phyloP scores from a whole-genome alignment of 2,113 vertebrate species.

The Marcusenius ussheri region DNA sequence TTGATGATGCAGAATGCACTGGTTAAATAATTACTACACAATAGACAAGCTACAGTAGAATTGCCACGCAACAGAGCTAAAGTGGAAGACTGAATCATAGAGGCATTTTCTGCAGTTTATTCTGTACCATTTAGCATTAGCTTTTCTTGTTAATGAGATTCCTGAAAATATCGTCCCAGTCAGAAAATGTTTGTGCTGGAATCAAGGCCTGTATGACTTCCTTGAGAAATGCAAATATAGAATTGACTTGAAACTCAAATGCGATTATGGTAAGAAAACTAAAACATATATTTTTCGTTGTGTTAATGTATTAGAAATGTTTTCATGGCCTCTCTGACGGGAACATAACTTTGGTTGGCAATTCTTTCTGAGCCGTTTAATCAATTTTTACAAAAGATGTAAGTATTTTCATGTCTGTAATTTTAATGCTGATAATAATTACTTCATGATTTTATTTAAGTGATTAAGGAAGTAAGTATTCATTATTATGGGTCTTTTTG shows the following conservation, averaged over 20 bases:
- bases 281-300: neutral
- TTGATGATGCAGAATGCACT: neutral
- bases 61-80: neutral
- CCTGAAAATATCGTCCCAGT: neutral
- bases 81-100: neutral
- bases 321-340: neutral
- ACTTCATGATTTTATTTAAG: neutral
- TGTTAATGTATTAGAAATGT: neutral
- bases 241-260: neutral
- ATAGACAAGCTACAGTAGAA: neutral
- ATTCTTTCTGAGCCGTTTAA: neutral
- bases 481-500: neutral
- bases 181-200: neutral
- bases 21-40: neutral
- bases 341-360: neutral
- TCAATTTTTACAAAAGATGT: neutral
- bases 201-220: neutral
- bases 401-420: neutral
- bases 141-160: neutral
- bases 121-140: neutral
- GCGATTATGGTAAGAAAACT: neutral
- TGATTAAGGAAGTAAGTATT: neutral
- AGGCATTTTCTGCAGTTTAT: neutral
- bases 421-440: neutral
- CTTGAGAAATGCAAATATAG: neutral